Evolutionary conservation across 2,888 invertebrate genomes (phyloP).

Genomic region (Uropetala carovei): DNA sequence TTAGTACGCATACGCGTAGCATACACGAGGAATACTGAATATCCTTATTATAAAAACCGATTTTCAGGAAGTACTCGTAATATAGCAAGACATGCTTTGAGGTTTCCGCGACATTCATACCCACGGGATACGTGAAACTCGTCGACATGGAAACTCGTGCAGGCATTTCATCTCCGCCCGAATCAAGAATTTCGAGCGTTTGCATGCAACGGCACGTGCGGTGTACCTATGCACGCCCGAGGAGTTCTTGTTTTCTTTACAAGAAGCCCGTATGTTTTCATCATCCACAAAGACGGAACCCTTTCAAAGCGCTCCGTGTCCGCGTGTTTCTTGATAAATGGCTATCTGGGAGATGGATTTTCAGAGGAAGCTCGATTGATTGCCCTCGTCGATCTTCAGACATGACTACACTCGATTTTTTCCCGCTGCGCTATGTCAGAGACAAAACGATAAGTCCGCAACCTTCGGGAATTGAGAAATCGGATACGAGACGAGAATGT

Average conservation of each 20-base stretch:
- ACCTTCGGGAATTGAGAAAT: neutral
- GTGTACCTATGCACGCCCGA: neutral
- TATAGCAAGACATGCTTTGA: no score
- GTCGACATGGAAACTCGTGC: no score
- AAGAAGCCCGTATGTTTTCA: neutral
- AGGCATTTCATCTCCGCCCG: no score
- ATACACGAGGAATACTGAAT: no score
- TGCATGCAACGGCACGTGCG: neutral
- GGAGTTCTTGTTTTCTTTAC: neutral
- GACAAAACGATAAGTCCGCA: neutral
- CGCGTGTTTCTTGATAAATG: neutral
- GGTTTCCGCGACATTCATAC: no score
- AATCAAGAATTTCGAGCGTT: no score
- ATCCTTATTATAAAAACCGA: no score
- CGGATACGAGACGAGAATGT: slow-evolving; percentile 10
- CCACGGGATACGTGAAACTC: no score
- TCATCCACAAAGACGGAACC: neutral
- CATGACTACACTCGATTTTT: slow-evolving; percentile 18
- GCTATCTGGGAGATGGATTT: neutral
- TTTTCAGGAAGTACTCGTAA: no score
- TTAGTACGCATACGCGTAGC: no score
- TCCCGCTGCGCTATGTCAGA: neutral
- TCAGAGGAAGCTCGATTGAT: neutral
- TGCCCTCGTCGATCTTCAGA: slow-evolving; percentile 24
- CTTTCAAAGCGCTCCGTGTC: neutral